Conservation (phyloP, 2,113 vertebrate genomes). For the Clarias gariepinus region DNA sequence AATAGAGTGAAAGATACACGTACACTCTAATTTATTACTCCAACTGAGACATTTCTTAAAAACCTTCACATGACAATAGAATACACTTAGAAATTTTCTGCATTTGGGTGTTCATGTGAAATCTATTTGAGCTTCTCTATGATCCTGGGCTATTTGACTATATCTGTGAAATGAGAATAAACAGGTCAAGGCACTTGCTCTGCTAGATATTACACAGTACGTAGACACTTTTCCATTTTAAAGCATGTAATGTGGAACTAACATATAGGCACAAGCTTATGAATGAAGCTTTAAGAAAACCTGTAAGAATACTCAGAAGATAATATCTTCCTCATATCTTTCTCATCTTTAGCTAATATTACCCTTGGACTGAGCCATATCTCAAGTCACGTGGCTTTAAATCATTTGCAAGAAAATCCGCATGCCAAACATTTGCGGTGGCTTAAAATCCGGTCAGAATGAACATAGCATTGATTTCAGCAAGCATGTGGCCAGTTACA, state of each 20-base stretch:
- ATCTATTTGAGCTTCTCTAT: background rate
- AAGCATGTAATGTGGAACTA: background rate
- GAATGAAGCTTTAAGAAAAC: background rate
- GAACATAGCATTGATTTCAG: background rate
- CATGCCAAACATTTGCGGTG: background rate
- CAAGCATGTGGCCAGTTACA: background rate
- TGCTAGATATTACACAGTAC: background rate
- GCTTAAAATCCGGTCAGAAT: background rate
- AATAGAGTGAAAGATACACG: slow-evolving; percentile 38
- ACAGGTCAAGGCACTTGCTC: background rate
- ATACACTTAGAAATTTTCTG: background rate
- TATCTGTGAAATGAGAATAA: background rate
- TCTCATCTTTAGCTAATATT: background rate
- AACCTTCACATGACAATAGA: background rate
- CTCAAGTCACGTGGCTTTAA: background rate
- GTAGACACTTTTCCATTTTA: background rate
- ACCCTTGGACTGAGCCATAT: background rate
- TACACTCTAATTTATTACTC: slow-evolving; percentile 10
- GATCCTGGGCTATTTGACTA: background rate
- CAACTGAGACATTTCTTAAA: background rate
- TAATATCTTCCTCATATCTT: background rate
- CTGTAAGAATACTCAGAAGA: background rate
- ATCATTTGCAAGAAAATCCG: background rate
- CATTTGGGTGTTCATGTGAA: background rate
- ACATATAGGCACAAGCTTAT: background rate